A percentile compares a stretch with the other conserved stretches of the same genome.
phyloP scores from a whole-genome alignment of 2,113 vertebrate genomes.

The Octodon degus region DNA sequence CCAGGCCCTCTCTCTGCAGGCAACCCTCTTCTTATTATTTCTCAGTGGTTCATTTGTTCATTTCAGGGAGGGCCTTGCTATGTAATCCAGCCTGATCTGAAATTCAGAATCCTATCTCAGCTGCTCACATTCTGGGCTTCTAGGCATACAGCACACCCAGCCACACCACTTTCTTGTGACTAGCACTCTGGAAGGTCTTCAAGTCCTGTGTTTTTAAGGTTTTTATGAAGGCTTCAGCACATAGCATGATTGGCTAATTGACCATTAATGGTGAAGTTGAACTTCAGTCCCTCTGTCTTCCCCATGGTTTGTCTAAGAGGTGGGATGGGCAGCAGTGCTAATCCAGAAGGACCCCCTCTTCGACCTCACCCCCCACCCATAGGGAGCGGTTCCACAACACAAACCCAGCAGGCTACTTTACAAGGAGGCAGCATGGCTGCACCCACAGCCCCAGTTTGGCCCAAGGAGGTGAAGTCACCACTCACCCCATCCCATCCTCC shows the following conservation, averaged over 20 bases:
- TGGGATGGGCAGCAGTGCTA: background rate
- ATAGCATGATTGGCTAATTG: background rate
- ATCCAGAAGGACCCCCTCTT: background rate
- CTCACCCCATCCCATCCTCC: background rate
- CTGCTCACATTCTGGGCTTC: background rate
- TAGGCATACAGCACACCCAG: background rate
- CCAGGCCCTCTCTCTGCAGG: background rate
- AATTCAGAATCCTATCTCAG: background rate
- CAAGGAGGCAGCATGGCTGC: background rate
- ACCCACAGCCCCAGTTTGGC: background rate
- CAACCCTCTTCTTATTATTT: background rate
- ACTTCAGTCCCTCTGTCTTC: background rate
- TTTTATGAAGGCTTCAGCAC: background rate
- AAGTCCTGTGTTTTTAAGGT: background rate
- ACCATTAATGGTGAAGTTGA: background rate
- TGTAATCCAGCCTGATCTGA: background rate
- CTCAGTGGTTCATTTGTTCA: background rate
- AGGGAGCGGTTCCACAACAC: background rate
- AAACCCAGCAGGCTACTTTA: background rate
- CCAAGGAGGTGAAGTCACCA: background rate
- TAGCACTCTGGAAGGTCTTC: background rate
- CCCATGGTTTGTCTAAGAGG: background rate
- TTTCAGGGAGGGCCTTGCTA: background rate
- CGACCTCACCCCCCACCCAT: rapidly evolving
- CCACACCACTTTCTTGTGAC: background rate